Conservation (phyloP, 2,113 vertebrate genomes). For the Mustela nigripes region DNA sequence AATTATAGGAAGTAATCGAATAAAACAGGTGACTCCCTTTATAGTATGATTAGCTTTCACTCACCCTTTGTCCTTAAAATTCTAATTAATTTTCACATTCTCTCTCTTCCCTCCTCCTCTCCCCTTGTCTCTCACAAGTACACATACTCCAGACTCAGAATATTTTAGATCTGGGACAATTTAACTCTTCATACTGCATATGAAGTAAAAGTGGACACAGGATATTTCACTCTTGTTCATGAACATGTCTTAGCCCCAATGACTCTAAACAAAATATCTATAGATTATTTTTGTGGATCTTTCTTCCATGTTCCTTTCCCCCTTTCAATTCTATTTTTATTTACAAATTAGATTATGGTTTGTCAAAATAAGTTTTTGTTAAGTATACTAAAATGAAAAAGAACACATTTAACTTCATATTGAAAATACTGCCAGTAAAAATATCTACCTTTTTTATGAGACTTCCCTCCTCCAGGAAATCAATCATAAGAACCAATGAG, state of each 20-base stretch:
- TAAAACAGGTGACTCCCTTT: background rate
- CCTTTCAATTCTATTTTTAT: background rate
- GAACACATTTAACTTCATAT: background rate
- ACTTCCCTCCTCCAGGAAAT: background rate
- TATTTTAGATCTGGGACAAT: background rate
- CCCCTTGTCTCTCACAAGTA: background rate
- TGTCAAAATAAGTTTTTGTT: slow-evolving; percentile 21
- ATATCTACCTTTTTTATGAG: background rate
- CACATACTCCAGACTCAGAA: background rate
- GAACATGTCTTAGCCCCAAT: fast-evolving
- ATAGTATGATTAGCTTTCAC: background rate
- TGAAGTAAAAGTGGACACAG: background rate
- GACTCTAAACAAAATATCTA: background rate
- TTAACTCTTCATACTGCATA: background rate
- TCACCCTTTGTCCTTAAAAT: background rate
- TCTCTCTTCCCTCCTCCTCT: background rate
- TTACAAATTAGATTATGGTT: background rate
- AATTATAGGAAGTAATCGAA: slow-evolving; percentile 67
- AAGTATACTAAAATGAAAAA: background rate
- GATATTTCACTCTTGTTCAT: background rate
- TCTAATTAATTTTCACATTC: background rate
- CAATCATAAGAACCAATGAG: background rate
- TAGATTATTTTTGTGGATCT: fast-evolving
- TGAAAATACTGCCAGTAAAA: background rate
- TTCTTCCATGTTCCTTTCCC: background rate